Evolutionary conservation across 1,140 invertebrate genomes (phyloP).

Genomic region (Platyscapa corneri): DNA sequence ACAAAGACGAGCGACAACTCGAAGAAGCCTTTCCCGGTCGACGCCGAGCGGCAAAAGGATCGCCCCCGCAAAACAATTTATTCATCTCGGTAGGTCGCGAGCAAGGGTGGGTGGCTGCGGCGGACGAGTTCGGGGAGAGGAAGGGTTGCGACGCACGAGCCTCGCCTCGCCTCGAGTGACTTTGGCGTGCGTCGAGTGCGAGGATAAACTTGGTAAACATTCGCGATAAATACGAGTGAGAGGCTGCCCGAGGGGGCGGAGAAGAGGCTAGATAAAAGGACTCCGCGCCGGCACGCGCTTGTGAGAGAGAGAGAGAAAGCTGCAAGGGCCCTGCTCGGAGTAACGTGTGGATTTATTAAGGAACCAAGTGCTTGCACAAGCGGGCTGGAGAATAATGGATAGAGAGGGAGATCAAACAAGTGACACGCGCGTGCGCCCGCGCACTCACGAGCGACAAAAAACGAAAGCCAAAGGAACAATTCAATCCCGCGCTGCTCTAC

Average conservation of each 20-base stretch:
- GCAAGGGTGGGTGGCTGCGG: neutral
- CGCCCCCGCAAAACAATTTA: slow-evolving; percentile 28
- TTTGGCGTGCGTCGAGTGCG: neutral
- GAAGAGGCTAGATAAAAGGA: neutral
- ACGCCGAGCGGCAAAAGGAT: neutral
- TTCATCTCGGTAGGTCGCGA: neutral
- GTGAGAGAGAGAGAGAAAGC: slow-evolving; percentile 17
- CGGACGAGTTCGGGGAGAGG: neutral
- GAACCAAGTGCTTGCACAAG: neutral
- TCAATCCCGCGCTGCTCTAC: neutral
- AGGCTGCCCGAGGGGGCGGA: neutral
- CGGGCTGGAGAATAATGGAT: slow-evolving; percentile 5
- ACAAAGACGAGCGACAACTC: neutral
- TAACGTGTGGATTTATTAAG: slow-evolving; percentile 43
- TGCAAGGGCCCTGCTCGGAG: neutral
- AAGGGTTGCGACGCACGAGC: neutral
- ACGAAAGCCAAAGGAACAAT: neutral
- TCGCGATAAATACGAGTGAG: slow-evolving; percentile 27
- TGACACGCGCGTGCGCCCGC: neutral
- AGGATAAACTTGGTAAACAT: slow-evolving; percentile 43
- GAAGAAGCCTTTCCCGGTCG: neutral
- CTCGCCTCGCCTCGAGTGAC: neutral
- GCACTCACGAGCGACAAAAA: neutral
- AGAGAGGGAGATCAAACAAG: slow-evolving; percentile 34
- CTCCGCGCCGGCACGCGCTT: neutral